Evolutionary conservation across 2,888 invertebrate genomes (phyloP).

Genomic region (Cataglyphis cursor): DNA sequence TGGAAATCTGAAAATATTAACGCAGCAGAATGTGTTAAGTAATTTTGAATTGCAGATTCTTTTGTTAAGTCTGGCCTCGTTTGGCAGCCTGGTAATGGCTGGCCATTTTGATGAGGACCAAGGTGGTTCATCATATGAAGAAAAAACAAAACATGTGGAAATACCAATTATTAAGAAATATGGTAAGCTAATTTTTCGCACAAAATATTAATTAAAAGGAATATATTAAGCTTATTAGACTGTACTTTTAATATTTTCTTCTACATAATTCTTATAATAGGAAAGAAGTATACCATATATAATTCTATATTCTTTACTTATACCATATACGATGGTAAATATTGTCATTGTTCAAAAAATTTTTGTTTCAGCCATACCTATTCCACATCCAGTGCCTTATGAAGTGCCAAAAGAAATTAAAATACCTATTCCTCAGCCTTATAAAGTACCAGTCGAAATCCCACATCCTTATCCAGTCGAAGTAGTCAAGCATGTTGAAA

Average conservation of each 20-base stretch:
- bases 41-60: constrained; percentile 73
- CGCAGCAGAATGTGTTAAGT: neutral
- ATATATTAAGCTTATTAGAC: neutral
- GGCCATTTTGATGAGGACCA: constrained; percentile 79
- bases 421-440: constrained; percentile 89
- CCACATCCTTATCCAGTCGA: constrained; percentile 86
- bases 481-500: constrained; percentile 88
- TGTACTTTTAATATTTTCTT: neutral
- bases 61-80: constrained; percentile 69
- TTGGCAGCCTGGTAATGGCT: constrained; percentile 70
- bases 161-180: constrained; percentile 85
- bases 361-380: constrained; percentile 87
- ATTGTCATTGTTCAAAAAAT: neutral
- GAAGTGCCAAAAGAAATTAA: constrained; percentile 88
- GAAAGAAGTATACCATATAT: neutral
- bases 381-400: constrained; percentile 88
- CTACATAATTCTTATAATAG: neutral
- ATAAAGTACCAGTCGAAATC: constrained; percentile 88
- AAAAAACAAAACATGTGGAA: constrained; percentile 81
- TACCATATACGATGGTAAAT: neutral
- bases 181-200: constrained; percentile 73
- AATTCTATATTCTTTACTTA: neutral
- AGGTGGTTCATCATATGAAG: constrained; percentile 82
- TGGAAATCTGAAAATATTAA: neutral
- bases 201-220: neutral